These are phyloP conservation scores for Meleagris gallopavo DNA, from an alignment of 2,113 vertebrate genomes.

Conservation along the genomic window DNA sequence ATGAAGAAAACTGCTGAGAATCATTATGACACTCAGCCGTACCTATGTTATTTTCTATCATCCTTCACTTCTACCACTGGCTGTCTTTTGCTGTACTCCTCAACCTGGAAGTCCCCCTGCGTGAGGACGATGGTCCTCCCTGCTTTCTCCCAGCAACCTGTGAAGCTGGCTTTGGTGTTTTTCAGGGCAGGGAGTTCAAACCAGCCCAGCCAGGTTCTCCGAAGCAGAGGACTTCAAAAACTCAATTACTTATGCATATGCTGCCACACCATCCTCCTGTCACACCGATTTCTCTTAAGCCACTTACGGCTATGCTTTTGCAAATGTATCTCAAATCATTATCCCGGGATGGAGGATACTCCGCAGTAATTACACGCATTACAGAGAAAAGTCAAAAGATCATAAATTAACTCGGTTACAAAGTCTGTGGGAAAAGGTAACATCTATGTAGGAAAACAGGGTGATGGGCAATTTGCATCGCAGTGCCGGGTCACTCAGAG, in stretches of 20 bases:
- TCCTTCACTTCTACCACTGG: neutral
- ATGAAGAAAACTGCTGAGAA: conserved; percentile 63
- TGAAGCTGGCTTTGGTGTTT: neutral
- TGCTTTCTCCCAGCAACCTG: neutral
- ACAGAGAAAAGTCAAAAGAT: conserved; percentile 50
- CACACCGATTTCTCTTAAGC: conserved; percentile 23
- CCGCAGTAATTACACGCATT: conserved; percentile 48
- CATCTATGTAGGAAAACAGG: neutral
- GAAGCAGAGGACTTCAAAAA: neutral
- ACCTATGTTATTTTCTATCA: neutral
- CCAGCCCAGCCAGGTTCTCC: neutral
- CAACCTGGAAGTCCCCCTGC: neutral
- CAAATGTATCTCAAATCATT: conserved; percentile 18
- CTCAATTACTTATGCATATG: neutral
- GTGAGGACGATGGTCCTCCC: neutral
- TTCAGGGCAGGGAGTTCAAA: neutral
- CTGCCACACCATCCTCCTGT: neutral
- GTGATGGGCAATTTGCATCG: neutral
- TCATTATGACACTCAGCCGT: conserved; percentile 12
- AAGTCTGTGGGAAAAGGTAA: neutral
- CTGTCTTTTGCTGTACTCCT: neutral
- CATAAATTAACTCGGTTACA: conserved; percentile 27
- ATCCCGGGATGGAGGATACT: conserved; percentile 17
- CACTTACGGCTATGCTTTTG: conserved; percentile 19
- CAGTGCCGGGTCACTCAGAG: neutral